Conservation (phyloP, 2,113 vertebrate genomes). For the Labrus mixtus region DNA sequence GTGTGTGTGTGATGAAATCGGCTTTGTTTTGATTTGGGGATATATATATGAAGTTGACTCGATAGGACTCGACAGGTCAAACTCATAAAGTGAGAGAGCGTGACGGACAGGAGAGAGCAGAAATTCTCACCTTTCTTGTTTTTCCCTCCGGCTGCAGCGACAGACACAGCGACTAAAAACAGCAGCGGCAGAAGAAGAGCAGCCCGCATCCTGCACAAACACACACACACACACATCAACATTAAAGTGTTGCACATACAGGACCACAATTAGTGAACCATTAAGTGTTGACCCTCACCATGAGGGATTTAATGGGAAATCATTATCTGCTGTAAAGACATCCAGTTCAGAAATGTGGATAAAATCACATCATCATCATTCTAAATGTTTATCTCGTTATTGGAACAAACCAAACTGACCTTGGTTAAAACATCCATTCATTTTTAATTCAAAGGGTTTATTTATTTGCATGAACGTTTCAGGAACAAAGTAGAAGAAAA, state of each 20-base stretch:
- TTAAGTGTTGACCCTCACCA: constrained; percentile 8
- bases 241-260: neutral
- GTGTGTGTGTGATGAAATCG: neutral
- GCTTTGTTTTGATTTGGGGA: neutral
- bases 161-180: constrained; percentile 84
- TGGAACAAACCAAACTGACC: no score
- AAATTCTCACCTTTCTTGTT: constrained; percentile 87
- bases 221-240: constrained; percentile 31
- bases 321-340: constrained; percentile 29
- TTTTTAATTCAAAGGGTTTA: no score
- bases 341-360: no score
- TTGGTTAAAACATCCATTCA: no score
- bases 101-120: neutral
- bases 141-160: constrained; percentile 82
- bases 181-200: constrained; percentile 74
- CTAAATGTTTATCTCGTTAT: no score
- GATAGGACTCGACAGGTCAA: neutral
- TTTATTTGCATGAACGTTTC: no score
- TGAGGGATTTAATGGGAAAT: neutral
- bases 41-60: neutral
- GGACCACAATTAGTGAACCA: neutral
- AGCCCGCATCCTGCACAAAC: constrained; percentile 84
- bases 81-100: neutral
- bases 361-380: no score
- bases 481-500: no score